Conservation (phyloP, 2,797 vertebrate genomes). For the Phrynocephalus forsythii region DNA sequence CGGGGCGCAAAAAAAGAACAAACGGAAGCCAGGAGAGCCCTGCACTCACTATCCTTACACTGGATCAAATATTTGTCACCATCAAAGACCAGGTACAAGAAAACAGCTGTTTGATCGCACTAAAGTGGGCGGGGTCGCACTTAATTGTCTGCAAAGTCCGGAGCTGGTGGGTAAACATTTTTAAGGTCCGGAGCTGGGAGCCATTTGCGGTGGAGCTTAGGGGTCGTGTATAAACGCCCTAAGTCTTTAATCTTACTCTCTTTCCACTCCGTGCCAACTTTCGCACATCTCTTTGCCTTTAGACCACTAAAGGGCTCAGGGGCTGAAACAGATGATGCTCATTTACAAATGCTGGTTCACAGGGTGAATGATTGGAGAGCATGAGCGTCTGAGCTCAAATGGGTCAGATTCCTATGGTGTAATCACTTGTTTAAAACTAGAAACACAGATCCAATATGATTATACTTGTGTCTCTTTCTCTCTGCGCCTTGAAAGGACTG, state of each 20-base stretch:
- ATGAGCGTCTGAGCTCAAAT: constrained; percentile 43
- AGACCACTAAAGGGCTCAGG: constrained; percentile 48
- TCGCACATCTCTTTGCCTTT: constrained; percentile 39
- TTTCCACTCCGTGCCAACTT: constrained; percentile 36
- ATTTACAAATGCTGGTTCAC: constrained; percentile 48
- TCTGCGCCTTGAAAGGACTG: constrained; percentile 3
- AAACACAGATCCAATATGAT: constrained; percentile 38
- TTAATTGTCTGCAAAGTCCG: too few relatives aligned
- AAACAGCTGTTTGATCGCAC: too few relatives aligned
- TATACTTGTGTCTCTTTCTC: constrained; percentile 16
- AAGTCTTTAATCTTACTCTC: background rate
- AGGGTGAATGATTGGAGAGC: constrained; percentile 55
- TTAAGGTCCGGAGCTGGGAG: too few relatives aligned
- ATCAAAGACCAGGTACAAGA: too few relatives aligned
- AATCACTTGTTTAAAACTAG: constrained; percentile 52
- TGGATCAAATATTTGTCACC: too few relatives aligned
- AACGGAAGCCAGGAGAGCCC: too few relatives aligned
- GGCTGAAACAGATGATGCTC: constrained; percentile 56
- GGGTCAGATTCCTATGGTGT: constrained; percentile 16
- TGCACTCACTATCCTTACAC: too few relatives aligned
- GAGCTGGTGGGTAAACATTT: too few relatives aligned
- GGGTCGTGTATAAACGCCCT: too few relatives aligned
- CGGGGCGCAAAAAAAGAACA: too few relatives aligned
- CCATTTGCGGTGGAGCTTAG: too few relatives aligned
- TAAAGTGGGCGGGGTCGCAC: too few relatives aligned